Base-by-base conservation (phyloP, 2,888 invertebrate species). In the Nineta flava region DNA sequence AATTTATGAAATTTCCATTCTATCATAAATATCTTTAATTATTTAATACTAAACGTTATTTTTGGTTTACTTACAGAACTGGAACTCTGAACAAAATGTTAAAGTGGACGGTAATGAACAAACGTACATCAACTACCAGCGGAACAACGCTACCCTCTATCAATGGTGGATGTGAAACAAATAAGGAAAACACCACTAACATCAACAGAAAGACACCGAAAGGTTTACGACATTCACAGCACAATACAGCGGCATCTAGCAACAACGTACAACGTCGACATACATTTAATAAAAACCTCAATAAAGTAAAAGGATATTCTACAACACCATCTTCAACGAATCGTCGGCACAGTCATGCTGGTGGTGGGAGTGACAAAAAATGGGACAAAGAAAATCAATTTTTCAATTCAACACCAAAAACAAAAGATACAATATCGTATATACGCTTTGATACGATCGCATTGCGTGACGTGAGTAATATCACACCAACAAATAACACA, bases 401-500 rank as follows among this genome's bases (percentile, higher is more conserved):
- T 26, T 77, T 69, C 53, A 75, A 72, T 58, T 75, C 76, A 55
- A 75, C 76, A 3, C 76, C 75, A 19, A 57, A 67, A 2, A 74
- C 74, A 51, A 77, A 76, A 61, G 61, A 62, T 12, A 51, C 58
- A 7, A 60, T 68, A 19, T 60, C 60, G 40, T 53, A 56, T 47
- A 55, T 57, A 46, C 60, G 57, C 38, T 57, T 56, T 26, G 75
- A 74, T 55, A 69, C 63, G 1, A 57, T 66, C 49, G 71, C 70
- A 9, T 62, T 77, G 0, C 71, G 76, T 62, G 77, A 78, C 59
- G 74, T 77, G 9, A 77, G 77, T 57, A 78, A 77, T 57, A 68
- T 77, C n/a, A 76, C 77, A 3, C 76, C 77, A 1, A 75, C 49
- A 10, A 45, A 21, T 15, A 17, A 42, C 26, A 48, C 48, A 9